Evolutionary conservation across 2,113 vertebrate genomes (phyloP), one percentile per base, ranked within the genome.

Genomic region (Urocynchramus pylzowi): DNA sequence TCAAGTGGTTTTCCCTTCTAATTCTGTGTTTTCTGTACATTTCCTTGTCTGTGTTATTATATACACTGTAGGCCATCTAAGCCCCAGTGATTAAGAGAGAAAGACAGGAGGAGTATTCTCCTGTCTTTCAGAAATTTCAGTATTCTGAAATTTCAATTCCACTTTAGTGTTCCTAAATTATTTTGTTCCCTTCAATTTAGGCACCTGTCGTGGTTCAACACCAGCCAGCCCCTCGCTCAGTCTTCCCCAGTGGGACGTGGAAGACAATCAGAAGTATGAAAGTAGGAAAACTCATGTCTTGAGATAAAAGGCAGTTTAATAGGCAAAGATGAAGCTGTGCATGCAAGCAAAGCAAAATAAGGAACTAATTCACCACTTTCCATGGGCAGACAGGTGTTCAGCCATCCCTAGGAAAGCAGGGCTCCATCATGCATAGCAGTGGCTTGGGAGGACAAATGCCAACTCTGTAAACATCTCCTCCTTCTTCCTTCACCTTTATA

Each of bases 201-300:
- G 6, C 44, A 59, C 10, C 5, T 54, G 26, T 41, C 0, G 1
- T 53, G 3, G 17, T 60, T 85, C 69, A 80, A 31, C 26, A 28
- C 6, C 7, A 41, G 39, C 24, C 39, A 47, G 7, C 8, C 9
- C 13, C 47, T 81, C 0, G 0, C 11, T 61, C 26, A 33, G 19
- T 49, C 31, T 60, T 41, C 22, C 16, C 23, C 23, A 47, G 27
- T 54, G 27, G 15, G 12, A 53, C 1, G 2, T 16, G 5, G 21
- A 45, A 60, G 31, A 74, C 45, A 60, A 47, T 41, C n/a, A 35
- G 41, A 74, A 68, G 21, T 7, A 30, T 54, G 22, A 49, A 54
- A 49, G 7, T 49, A 19, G n/a, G 31, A 86, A 61, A 86, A 75
- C 6, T 37, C 2, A 1, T 35, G 18, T 9, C 26, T 74, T 37